A percentile compares a stretch with the other conserved stretches of the same genome.
phyloP scores from a whole-genome alignment of 2,797 vertebrate species.

The Limnodromus scolopaceus region DNA sequence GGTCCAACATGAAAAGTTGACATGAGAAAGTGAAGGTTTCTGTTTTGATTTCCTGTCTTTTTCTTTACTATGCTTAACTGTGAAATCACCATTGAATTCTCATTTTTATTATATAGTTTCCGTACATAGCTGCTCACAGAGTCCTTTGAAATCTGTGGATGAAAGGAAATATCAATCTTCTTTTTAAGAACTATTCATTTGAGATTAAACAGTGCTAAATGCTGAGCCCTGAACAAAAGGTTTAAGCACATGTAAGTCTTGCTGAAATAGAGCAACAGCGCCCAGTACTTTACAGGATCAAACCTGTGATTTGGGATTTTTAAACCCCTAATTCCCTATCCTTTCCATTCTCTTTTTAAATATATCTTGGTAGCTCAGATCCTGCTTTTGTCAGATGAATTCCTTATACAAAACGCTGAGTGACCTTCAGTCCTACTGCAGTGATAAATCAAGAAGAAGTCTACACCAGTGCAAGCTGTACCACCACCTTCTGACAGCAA shows the following conservation, averaged over 20 bases:
- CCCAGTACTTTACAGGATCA: slow-evolving; percentile 1
- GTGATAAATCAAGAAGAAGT: background rate
- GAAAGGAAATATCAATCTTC: background rate
- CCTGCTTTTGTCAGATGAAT: background rate
- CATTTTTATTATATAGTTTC: background rate
- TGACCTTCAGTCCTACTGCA: background rate
- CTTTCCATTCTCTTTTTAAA: background rate
- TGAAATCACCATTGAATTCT: slow-evolving; percentile 2
- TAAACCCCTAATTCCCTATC: background rate
- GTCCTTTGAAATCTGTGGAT: slow-evolving; percentile 18
- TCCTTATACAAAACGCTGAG: background rate
- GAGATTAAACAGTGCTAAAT: slow-evolving; percentile 41
- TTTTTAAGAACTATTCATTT: slow-evolving; percentile 17
- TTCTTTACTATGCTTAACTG: background rate
- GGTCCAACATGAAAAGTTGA: background rate
- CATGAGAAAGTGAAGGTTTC: background rate
- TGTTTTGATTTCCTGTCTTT: background rate
- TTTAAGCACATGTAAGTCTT: slow-evolving; percentile 10
- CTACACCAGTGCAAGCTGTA: background rate
- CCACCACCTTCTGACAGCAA: background rate
- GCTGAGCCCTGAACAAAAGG: slow-evolving; percentile 20
- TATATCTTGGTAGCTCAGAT: background rate
- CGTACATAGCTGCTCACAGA: background rate
- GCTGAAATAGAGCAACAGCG: background rate
- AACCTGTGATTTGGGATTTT: background rate